Evolutionary conservation across 2,888 invertebrate genomes (phyloP), one percentile per base, ranked within the genome.

Genomic region (Cenopis cana): DNA sequence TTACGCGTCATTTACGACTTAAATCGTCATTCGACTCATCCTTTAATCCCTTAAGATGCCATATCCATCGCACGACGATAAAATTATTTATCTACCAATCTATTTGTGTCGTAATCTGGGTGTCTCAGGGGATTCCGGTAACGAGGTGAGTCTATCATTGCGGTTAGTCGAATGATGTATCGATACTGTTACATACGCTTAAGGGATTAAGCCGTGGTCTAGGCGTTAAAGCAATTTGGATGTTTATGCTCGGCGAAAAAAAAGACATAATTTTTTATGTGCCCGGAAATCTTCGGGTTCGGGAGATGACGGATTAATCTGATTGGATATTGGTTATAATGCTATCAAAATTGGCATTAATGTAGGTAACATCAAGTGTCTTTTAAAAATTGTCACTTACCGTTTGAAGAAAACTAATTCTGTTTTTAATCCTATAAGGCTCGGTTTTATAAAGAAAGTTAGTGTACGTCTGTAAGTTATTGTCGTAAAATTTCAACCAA

Each of bases 41-140:
- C 46, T 6, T 46, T 76, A 77, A 77, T 79, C 78, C 77, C 76
- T 77, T 82, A 75, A 77, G 73, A 75, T 33, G 52, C 57, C 74
- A 68, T 73, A 74, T 73, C 77, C 77, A 78, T 83, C 80, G 78
- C 76, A 73, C 74, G 76, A 78, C 74, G 77, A 79, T 86, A 82
- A 86, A 84, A 81, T 82, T 78, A 80, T 80, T 76, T 74, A 76
- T 77, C 76, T 70, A 33, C 55, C 70, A 55, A 71, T 71, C 60
- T 71, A 66, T 71, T 70, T 66, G 59, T 56, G 36, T 41, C 41
- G 41, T 69, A 69, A 69, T 57, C 64, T 59, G 50, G 50, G n/a
- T 52, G 54, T 69, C 61, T 46, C 46, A 2, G 9, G 65, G 62
- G 69, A 56, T 50, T 2, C 14, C 20, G 54, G 20, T 71, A 71